Evolutionary conservation across 2,113 vertebrate genomes (phyloP).

Genomic region (Nansenia antarctica): DNA sequence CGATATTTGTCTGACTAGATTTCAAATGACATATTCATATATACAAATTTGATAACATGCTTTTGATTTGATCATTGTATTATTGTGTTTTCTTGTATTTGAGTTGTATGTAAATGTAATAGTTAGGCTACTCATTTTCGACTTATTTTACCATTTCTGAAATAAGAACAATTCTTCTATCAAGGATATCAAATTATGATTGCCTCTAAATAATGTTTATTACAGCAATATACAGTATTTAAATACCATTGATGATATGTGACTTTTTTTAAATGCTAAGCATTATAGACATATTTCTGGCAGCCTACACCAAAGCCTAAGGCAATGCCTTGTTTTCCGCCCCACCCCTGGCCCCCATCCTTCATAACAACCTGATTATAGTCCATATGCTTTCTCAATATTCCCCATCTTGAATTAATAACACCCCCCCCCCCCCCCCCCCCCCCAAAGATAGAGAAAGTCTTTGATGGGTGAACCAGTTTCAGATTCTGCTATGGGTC

Average conservation of each 20-base stretch:
- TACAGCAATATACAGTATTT: neutral
- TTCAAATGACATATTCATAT: neutral
- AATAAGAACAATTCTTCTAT: conserved; percentile 13
- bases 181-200: conserved; percentile 52
- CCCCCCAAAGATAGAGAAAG: no score
- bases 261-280: conserved; percentile 48
- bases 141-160: conserved; percentile 17
- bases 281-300: conserved; percentile 56
- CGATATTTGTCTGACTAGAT: conserved; percentile 12
- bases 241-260: neutral
- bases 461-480: no score
- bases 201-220: neutral
- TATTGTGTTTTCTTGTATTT: conserved; percentile 4
- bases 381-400: conserved; percentile 45
- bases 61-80: conserved; percentile 57
- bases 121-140: neutral
- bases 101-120: neutral
- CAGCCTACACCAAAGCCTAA: conserved; percentile 39
- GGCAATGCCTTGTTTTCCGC: conserved; percentile 22
- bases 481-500: no score
- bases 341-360: conserved; percentile 18
- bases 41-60: conserved; percentile 16
- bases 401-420: conserved; percentile 45
- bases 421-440: no score
- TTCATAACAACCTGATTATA: conserved; percentile 33